Conservation (phyloP, 1,140 invertebrate species). For the Drosophila parvula region DNA sequence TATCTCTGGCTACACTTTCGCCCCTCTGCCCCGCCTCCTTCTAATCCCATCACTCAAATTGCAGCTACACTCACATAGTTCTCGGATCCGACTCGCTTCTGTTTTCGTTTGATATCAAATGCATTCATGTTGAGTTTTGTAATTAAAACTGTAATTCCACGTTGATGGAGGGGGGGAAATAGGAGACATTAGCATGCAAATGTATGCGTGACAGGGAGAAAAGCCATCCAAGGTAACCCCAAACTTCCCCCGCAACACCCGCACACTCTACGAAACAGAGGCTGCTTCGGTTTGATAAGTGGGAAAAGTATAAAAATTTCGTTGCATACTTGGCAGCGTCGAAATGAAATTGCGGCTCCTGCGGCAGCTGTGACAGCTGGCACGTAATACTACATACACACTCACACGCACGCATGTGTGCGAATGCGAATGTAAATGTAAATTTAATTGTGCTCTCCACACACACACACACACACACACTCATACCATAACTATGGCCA, state of each 20-base stretch:
- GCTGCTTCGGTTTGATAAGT: conserved; percentile 65
- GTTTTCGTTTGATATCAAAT: conserved; percentile 74
- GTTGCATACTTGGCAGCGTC: conserved; percentile 71
- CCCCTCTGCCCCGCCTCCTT: background rate
- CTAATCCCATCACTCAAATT: conserved; percentile 22
- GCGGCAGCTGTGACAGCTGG: conserved; percentile 45
- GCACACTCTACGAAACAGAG: conserved; percentile 24
- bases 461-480: conserved; percentile 15
- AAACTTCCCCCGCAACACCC: conserved; percentile 14
- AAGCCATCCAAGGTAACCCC: conserved; percentile 56
- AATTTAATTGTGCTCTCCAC: conserved; percentile 68
- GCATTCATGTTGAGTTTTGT: conserved; percentile 80
- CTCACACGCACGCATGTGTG: conserved; percentile 2
- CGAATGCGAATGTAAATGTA: conserved; percentile 55
- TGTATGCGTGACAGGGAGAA: conserved; percentile 62
- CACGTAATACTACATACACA: conserved; percentile 14
- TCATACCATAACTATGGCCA: background rate
- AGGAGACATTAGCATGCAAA: conserved; percentile 72
- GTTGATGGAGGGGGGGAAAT: background rate
- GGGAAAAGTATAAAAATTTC: conserved; percentile 61
- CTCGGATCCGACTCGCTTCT: conserved; percentile 26
- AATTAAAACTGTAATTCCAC: conserved; percentile 76
- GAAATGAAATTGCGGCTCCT: conserved; percentile 55
- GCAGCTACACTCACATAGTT: conserved; percentile 24
- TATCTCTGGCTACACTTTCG: background rate